phyloP scores from a whole-genome alignment of 2,888 invertebrate genomes.

The Reticulitermes lucifugus region DNA sequence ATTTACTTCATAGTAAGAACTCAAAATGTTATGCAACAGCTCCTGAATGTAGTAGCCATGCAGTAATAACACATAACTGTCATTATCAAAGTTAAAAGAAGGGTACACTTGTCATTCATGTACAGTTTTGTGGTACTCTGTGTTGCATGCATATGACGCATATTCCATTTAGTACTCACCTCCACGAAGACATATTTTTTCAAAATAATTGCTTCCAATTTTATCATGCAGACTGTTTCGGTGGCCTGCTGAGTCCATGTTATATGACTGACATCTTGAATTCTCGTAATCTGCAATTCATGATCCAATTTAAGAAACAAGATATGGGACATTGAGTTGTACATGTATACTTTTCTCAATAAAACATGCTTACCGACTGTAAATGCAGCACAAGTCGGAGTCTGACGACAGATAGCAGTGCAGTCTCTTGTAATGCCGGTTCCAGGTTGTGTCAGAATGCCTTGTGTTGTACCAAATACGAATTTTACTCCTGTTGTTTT shows the following conservation, averaged over 20 bases:
- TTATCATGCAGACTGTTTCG: constrained; percentile 59
- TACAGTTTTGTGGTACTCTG: too few species aligned
- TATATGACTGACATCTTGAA: constrained; percentile 62
- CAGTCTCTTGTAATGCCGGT: constrained; percentile 63
- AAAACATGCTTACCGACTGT: constrained; percentile 59
- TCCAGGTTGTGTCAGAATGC: constrained; percentile 61
- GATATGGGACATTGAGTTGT: too few species aligned
- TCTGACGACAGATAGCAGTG: constrained; percentile 62
- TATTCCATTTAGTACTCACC: constrained; percentile 54
- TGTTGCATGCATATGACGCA: too few species aligned
- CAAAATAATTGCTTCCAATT: constrained; percentile 62
- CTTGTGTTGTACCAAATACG: constrained; percentile 59
- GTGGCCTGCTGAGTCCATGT: constrained; percentile 59
- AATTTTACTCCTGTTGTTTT: constrained; percentile 61
- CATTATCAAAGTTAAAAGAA: too few species aligned
- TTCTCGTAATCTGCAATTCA: constrained; percentile 60
- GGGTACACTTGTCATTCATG: too few species aligned
- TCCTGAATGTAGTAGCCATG: too few species aligned
- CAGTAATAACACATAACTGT: too few species aligned
- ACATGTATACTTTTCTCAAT: neutral
- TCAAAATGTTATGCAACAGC: too few species aligned
- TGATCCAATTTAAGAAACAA: neutral
- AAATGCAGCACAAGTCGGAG: constrained; percentile 60
- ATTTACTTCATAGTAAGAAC: too few species aligned
- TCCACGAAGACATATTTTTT: constrained; percentile 62